Evolutionary conservation across 1,140 invertebrate species (phyloP), one percentile per base, ranked within the genome.

Genomic region (Halyomorpha halys): DNA sequence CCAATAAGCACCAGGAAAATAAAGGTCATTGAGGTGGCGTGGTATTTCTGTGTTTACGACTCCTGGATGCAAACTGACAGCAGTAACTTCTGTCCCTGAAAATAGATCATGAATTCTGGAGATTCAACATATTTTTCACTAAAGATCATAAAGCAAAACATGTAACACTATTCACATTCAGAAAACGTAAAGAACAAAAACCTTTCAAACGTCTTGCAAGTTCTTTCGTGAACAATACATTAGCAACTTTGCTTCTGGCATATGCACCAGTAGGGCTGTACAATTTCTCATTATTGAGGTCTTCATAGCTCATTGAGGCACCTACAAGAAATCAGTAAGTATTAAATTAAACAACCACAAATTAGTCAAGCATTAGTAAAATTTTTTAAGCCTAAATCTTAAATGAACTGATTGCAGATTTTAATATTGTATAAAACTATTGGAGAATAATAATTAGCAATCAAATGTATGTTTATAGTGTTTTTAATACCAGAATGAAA

Each of bases 1-100:
- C 15, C 79, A 79, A 78, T 83, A 82, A 44, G 81, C 85, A 0
- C 80, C 73, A 53, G 69, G 70, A 72, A 82, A 73, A 71, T 73
- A 19, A 0, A 79, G 73, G 1, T 75, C 71, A 67, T 81, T 76
- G 16, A 89, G 69, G 72, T 93, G 83, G 45, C 88, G 80, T 44
- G 82, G 82, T 1, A 93, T 71, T 62, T 90, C 85, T 0, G 90
- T 92, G 53, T 79, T 78, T 21, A 90, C 83, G 1, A 86, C 78
- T 4, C 86, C 87, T 14, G 86, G 86, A 72, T 90, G 86, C 0
- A 87, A 73, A 39, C 81, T 78, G 71, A 89, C 89, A 1, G 80
- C 80, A 18, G 80, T 84, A 1, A 90, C 79, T 8, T 79, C 80
- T 0, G 80, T 81, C 18, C 72, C 68, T 53, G 51, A 5, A 53